Conservation (phyloP, 2,888 invertebrate genomes). For the Gastrophysa polygoni region DNA sequence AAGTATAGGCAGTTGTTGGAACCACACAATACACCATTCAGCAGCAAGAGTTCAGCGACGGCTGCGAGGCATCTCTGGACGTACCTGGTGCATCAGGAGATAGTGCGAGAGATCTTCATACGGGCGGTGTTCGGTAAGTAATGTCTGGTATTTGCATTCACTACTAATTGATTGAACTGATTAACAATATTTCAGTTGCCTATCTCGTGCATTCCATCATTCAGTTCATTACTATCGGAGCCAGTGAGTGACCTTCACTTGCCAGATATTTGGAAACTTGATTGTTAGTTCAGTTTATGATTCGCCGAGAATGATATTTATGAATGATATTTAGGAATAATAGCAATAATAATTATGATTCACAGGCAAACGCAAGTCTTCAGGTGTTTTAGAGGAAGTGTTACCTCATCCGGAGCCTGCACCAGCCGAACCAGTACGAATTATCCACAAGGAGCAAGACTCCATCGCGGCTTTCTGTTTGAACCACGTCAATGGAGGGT, state of each 20-base stretch:
- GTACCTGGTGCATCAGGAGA: conserved; percentile 89
- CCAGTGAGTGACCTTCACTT: too few species aligned
- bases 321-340: too few species aligned
- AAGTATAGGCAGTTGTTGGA: conserved; percentile 93
- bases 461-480: conserved; percentile 97
- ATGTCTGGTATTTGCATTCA: too few species aligned
- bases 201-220: too few species aligned
- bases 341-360: not conserved
- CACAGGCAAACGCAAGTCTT: conserved; percentile 64
- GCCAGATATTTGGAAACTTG: too few species aligned
- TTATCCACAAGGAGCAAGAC: conserved; percentile 99
- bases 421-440: conserved; percentile 81
- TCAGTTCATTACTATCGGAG: too few species aligned
- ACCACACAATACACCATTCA: conserved; percentile 94
- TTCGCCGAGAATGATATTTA: too few species aligned
- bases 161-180: too few species aligned
- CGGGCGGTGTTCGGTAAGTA: conserved; percentile 83
- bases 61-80: conserved; percentile 89
- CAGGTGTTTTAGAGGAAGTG: conserved; percentile 62
- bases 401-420: conserved; percentile 55
- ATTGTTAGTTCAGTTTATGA: too few species aligned
- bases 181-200: too few species aligned
- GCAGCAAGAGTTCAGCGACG: conserved; percentile 71
- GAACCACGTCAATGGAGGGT: conserved; percentile 84
- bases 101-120: conserved; percentile 92